Evolutionary conservation across 2,888 invertebrate genomes (phyloP).

Genomic region (Dorcus hopei): DNA sequence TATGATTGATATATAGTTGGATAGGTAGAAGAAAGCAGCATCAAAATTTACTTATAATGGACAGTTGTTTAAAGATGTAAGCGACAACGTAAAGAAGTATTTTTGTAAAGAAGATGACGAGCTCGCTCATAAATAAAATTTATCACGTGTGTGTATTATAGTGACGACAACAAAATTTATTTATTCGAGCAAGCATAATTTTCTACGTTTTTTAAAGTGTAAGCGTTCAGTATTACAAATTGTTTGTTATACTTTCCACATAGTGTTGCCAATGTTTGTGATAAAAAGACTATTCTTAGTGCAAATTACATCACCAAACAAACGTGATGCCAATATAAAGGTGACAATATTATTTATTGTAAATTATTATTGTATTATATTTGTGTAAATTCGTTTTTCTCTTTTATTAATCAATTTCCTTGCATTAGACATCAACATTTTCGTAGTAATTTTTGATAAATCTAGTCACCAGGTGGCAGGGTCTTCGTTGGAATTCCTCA

Average conservation of each 20-base stretch:
- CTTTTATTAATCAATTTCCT: not conserved
- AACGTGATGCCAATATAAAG: constrained; percentile 33
- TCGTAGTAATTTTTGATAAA: not conserved
- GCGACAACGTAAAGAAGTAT: not conserved
- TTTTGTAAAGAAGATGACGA: not conserved
- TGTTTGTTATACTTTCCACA: constrained; percentile 8
- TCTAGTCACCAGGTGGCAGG: not conserved
- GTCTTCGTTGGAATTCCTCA: not conserved
- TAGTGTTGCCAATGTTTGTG: constrained; percentile 46
- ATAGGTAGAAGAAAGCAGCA: no score
- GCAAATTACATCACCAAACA: constrained; percentile 33
- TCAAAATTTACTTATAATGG: no score
- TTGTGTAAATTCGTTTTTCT: constrained; percentile 17
- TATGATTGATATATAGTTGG: not conserved
- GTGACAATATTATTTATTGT: constrained; percentile 41
- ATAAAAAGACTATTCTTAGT: constrained; percentile 35
- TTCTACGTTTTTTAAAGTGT: not conserved
- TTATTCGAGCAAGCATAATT: not conserved
- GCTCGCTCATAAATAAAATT: not conserved
- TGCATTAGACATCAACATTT: not conserved
- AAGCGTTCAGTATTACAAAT: constrained; percentile 12
- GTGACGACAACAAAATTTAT: not conserved
- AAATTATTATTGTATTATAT: constrained; percentile 35
- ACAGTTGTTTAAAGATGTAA: no score
- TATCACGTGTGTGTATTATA: not conserved